phyloP scores from a whole-genome alignment of 2,797 vertebrate genomes.

The Podarcis lilfordi region DNA sequence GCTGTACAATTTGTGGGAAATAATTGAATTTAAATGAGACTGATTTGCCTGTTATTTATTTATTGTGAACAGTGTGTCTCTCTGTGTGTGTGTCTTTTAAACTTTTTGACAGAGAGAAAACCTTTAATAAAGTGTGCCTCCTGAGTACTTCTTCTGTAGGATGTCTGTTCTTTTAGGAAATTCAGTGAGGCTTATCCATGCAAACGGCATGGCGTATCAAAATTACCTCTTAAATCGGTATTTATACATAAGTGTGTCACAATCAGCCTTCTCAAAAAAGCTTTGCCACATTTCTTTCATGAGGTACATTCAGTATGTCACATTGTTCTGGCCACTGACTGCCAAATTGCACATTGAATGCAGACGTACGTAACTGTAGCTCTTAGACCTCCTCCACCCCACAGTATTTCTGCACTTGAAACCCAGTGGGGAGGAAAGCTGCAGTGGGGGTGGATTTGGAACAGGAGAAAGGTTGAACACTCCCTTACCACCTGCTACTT shows the following conservation, averaged over 20 bases:
- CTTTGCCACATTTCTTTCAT: conserved; percentile 15
- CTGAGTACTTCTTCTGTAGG: conserved; percentile 49
- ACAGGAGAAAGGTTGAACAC: background rate
- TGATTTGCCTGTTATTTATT: conserved; percentile 38
- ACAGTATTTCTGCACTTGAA: background rate
- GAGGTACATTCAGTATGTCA: background rate
- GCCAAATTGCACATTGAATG: background rate
- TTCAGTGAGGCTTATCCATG: rapidly evolving
- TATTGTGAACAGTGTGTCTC: conserved; percentile 33
- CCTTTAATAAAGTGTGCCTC: conserved; percentile 70
- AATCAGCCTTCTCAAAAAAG: background rate
- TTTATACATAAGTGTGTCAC: background rate
- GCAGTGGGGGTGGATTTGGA: background rate
- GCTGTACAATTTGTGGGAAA: conserved; percentile 55
- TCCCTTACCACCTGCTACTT: background rate
- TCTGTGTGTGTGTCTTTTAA: conserved; percentile 70
- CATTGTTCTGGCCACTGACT: background rate
- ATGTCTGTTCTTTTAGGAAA: background rate
- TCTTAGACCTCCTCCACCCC: background rate
- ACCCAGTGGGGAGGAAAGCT: background rate
- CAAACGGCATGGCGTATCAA: background rate
- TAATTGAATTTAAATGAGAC: conserved; percentile 45
- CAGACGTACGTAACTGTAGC: background rate
- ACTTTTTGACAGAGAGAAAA: conserved; percentile 73
- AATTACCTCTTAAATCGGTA: background rate